Base-by-base conservation (phyloP, 2,113 vertebrate species). In the Ranitomeya imitator region DNA sequence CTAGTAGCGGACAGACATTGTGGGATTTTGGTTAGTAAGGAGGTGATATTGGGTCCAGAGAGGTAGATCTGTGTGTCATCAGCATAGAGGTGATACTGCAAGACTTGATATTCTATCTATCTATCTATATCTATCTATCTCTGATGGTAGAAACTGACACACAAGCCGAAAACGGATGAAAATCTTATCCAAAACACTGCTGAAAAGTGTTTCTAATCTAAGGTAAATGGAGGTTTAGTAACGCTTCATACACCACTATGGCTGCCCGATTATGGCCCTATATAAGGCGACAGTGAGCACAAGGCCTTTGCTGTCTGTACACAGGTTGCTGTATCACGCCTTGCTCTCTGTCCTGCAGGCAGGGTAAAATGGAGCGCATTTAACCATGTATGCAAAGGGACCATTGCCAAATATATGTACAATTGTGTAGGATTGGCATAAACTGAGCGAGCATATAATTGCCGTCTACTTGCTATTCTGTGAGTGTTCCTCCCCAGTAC, bases 381-480 rank as follows among this genome's bases (percentile, higher is more conserved):
- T 37, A 76, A 52, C 37, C 73, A 76, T 51, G 18, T 51, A 19
- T 11, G 31, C 73, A 21, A 12, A 21, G 26, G 45, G 37, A 52
- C 18, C 18, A 52, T 21, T 76, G 73, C 37, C 13, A 76, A 52
- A 76, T 74, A 19, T 74, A 74, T 74, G 71, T 74, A 45, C 26
- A 74, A 51, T 51, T 76, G 73, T 76, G 73, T 76, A 76, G 73
- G 73, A 76, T 76, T 76, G 52, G 73, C 73, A 76, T 76, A 76
- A 19, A 16, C 16, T 76, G 73, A 76, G 51, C 51, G 73, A 21
- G 37, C 73, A 52, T 76, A 76, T 51, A 76, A 76, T 76, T 76
- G 73, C 73, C 5, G 12, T 52, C 73, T 76, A 52, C 73, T 76
- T 76, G 52, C 73, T 76, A 76, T 76, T 51, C 73, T 45, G 1